These are phyloP conservation scores for Biston betularia DNA, from an alignment of 2,888 invertebrate genomes.

Conservation along the genomic window DNA sequence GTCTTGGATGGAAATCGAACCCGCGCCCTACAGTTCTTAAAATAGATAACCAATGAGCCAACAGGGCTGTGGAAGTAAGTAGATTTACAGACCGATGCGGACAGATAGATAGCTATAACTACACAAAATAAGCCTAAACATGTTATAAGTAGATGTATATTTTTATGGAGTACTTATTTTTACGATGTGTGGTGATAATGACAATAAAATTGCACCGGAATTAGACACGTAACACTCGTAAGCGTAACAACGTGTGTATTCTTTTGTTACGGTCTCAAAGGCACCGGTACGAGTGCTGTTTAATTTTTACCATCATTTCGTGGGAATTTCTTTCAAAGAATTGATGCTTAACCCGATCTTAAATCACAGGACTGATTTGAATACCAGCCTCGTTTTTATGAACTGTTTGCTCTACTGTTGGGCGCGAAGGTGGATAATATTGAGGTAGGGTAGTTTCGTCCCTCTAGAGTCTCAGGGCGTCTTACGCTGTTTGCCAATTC, in stretches of 20 bases:
- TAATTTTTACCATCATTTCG: neutral
- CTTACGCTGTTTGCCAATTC: no score
- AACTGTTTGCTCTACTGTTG: no score
- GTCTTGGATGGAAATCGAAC: no score
- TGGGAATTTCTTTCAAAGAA: constrained; percentile 3
- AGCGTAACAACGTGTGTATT: constrained; percentile 16
- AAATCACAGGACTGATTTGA: neutral
- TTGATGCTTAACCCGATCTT: neutral
- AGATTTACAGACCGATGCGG: no score
- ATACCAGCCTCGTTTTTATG: neutral
- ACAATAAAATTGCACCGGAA: constrained; percentile 23
- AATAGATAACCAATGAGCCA: no score
- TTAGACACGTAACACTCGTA: constrained; percentile 7
- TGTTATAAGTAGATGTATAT: constrained; percentile 15
- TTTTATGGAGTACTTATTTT: constrained; percentile 29
- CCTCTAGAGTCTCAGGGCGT: no score
- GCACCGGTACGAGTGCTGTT: neutral
- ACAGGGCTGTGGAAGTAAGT: no score
- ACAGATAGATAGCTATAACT: neutral
- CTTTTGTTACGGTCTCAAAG: constrained; percentile 20
- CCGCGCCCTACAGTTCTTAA: no score
- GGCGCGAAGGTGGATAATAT: no score
- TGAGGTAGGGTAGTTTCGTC: no score
- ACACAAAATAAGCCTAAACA: neutral
- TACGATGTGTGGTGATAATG: constrained; percentile 22